Conservation (phyloP, 2,113 vertebrate genomes). For the Gasterosteus nipponicus region DNA sequence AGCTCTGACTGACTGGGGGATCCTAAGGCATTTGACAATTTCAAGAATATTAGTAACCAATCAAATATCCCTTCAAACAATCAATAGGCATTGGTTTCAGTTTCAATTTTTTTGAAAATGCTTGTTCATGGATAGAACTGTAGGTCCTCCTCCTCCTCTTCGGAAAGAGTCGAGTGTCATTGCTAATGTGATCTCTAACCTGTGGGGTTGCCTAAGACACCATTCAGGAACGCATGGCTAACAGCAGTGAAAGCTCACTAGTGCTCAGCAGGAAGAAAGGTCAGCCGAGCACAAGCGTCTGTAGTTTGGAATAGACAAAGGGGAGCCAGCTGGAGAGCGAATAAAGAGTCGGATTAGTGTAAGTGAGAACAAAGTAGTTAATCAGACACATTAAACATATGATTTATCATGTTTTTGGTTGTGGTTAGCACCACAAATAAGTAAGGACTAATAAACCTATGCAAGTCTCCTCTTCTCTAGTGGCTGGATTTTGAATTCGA, state of each 20-base stretch:
- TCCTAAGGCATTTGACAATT: too few relatives aligned
- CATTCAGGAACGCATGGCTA: background rate
- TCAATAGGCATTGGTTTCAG: too few relatives aligned
- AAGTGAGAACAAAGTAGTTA: background rate
- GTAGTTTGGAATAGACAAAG: background rate
- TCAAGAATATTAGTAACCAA: too few relatives aligned
- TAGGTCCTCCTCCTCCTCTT: conserved; percentile 14
- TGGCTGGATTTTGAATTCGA: background rate
- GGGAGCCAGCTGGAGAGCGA: background rate
- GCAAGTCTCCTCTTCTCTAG: background rate
- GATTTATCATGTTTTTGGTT: background rate
- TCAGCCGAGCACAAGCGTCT: background rate
- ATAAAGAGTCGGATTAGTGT: background rate
- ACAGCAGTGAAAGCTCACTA: background rate
- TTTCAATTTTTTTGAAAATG: conserved; percentile 10
- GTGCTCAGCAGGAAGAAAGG: background rate
- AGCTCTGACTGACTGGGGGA: too few relatives aligned
- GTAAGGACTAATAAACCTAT: background rate
- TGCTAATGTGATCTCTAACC: conserved; percentile 23
- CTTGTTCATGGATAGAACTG: conserved; percentile 29
- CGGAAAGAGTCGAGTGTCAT: background rate
- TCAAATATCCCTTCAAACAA: too few relatives aligned
- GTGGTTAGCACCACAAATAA: background rate
- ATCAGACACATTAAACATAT: background rate
- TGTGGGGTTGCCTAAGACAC: background rate